Evolutionary conservation across 2,888 invertebrate species (phyloP).

Genomic region (Platypus cylindrus): DNA sequence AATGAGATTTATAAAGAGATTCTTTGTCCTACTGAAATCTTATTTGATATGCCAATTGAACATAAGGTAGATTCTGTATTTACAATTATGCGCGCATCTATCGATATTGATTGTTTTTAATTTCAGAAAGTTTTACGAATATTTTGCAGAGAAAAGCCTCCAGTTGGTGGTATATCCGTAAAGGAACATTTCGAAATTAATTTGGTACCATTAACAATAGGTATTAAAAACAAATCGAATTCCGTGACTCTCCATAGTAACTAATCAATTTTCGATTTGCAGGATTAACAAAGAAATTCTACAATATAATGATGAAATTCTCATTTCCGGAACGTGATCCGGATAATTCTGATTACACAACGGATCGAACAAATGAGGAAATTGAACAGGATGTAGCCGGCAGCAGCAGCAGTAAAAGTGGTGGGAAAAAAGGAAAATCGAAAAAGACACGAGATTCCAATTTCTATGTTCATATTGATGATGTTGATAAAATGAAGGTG

Average conservation of each 20-base stretch:
- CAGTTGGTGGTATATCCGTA: conserved; percentile 97
- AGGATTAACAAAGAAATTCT: conserved; percentile 90
- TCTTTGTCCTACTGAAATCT: conserved; percentile 63
- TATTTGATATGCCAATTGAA: conserved; percentile 81
- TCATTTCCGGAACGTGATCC: conserved; percentile 92
- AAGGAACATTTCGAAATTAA: conserved; percentile 99
- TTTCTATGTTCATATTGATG: conserved; percentile 84
- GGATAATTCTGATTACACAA: conserved; percentile 61
- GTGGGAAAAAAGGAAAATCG: conserved; percentile 34
- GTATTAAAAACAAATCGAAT: conserved; percentile 31
- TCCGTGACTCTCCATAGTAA: neutral
- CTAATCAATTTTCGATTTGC: conserved; percentile 1
- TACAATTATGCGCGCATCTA: no score
- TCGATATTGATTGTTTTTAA: no score
- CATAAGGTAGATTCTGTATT: conserved; percentile 47
- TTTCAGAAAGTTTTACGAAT: conserved; percentile 72
- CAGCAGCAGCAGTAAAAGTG: no score
- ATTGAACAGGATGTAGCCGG: conserved; percentile 41
- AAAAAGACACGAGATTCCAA: conserved; percentile 64
- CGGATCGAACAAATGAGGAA: conserved; percentile 43
- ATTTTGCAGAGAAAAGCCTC: conserved; percentile 90
- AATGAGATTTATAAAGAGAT: conserved; percentile 90
- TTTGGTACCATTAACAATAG: conserved; percentile 84
- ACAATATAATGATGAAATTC: conserved; percentile 92
- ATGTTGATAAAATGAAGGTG: conserved; percentile 95